Evolutionary conservation across 2,888 invertebrate species (phyloP).

Genomic region (Ophion slaviceki): DNA sequence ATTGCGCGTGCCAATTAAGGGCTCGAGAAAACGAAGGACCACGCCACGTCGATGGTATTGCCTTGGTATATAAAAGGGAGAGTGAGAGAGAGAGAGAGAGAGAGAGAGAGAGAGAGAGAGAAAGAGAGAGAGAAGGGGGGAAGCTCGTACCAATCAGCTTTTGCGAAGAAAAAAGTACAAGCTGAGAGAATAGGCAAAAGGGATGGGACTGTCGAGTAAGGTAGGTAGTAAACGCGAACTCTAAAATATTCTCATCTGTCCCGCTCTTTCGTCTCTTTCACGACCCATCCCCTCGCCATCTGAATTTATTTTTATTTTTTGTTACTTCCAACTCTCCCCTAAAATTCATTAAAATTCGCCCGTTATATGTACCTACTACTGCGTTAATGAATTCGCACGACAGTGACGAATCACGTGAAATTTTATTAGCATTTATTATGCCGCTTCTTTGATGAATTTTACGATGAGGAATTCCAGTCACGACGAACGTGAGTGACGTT

Average conservation of each 20-base stretch:
- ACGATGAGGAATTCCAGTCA: constrained; percentile 21
- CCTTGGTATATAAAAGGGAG: constrained; percentile 34
- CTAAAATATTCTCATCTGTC: constrained; percentile 59
- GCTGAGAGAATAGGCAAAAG: constrained; percentile 29
- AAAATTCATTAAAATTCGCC: constrained; percentile 63
- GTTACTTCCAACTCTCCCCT: constrained; percentile 18
- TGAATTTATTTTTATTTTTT: constrained; percentile 10
- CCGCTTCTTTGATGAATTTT: constrained; percentile 46
- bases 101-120: not conserved
- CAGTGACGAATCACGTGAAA: constrained; percentile 59
- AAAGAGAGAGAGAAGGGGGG: not conserved
- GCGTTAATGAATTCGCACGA: constrained; percentile 54
- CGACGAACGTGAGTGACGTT: constrained; percentile 5
- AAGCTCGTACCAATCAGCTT: constrained; percentile 62
- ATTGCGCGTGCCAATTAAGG: constrained; percentile 75
- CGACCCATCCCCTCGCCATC: not conserved
- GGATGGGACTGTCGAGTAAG: constrained; percentile 14
- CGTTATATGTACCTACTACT: constrained; percentile 20
- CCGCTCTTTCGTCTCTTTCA: constrained; percentile 12
- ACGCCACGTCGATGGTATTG: constrained; percentile 53
- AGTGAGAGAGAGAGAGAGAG: constrained; percentile 4
- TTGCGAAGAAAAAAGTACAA: constrained; percentile 60
- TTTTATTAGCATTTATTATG: constrained; percentile 55
- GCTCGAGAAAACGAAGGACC: constrained; percentile 59
- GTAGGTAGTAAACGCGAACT: constrained; percentile 57